Percentiles rank a stretch among this genome's conserved stretches.
Conservation (phyloP, 2,888 invertebrate species). For the Drosophila anomelani region DNA sequence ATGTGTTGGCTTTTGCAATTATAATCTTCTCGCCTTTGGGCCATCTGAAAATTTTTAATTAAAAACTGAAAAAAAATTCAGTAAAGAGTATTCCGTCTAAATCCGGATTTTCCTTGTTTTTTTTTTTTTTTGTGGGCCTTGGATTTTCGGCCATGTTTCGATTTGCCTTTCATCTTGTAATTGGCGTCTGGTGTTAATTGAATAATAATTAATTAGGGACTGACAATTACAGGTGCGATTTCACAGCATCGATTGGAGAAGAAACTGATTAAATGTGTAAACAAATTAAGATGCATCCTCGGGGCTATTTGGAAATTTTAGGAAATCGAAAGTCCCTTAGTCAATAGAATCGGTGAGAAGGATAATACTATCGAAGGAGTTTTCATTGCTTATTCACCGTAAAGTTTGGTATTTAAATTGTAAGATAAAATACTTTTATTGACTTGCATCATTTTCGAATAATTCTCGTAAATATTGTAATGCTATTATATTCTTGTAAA, state of each 20-base stretch:
- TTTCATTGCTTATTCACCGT: neutral
- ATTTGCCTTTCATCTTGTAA: conserved; percentile 36
- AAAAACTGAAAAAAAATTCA: neutral
- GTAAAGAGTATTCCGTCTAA: neutral
- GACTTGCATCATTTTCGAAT: too few relatives aligned
- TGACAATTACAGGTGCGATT: conserved; percentile 55
- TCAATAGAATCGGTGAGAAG: too few relatives aligned
- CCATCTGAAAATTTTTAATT: conserved; percentile 30
- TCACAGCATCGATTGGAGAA: neutral
- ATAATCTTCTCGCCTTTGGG: neutral
- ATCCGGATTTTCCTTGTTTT: neutral
- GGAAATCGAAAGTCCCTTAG: neutral
- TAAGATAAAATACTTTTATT: too few relatives aligned
- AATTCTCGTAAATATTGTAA: too few relatives aligned
- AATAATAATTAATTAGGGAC: conserved; percentile 60
- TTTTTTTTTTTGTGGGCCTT: neutral
- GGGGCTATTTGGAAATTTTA: neutral
- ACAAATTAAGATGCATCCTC: neutral
- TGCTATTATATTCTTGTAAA: too few relatives aligned
- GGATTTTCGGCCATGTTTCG: neutral
- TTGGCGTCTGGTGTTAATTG: conserved; percentile 38
- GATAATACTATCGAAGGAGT: neutral
- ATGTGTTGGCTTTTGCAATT: neutral
- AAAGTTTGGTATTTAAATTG: neutral
- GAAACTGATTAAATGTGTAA: neutral